Evolutionary conservation across 2,888 invertebrate species (phyloP).

Genomic region (Apantesis nais): DNA sequence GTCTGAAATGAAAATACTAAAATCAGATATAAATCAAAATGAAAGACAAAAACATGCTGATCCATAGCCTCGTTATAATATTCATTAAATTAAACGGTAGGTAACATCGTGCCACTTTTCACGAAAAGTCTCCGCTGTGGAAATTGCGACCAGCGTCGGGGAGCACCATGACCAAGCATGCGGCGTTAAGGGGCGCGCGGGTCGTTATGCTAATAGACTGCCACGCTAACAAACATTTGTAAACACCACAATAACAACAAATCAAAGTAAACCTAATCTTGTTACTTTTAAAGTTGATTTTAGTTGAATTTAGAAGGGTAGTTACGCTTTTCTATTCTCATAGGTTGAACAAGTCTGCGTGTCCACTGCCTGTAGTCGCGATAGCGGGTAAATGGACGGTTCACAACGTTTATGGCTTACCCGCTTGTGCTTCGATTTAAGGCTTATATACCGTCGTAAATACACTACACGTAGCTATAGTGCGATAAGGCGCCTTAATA

Average conservation of each 20-base stretch:
- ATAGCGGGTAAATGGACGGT: slow-evolving; percentile 84
- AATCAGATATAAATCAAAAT: slow-evolving; percentile 12
- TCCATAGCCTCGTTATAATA: slow-evolving; percentile 44
- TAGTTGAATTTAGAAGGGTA: background rate
- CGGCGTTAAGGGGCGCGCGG: slow-evolving; percentile 83
- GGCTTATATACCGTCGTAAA: slow-evolving; percentile 74
- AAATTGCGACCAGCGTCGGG: slow-evolving; percentile 80
- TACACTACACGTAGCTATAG: slow-evolving; percentile 67
- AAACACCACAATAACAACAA: slow-evolving; percentile 17
- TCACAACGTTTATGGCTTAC: slow-evolving; percentile 83
- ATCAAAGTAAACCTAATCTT: slow-evolving; percentile 41
- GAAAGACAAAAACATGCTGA: slow-evolving; percentile 9
- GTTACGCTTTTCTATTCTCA: slow-evolving; percentile 45
- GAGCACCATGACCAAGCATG: slow-evolving; percentile 85
- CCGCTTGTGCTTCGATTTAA: slow-evolving; percentile 76
- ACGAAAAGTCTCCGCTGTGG: slow-evolving; percentile 71
- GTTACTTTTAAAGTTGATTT: slow-evolving; percentile 20
- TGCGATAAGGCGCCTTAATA: slow-evolving; percentile 74
- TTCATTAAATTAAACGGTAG: slow-evolving; percentile 58
- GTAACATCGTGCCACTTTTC: slow-evolving; percentile 69
- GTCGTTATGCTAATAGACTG: slow-evolving; percentile 81
- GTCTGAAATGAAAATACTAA: slow-evolving; percentile 8
- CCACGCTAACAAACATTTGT: slow-evolving; percentile 42
- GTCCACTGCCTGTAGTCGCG: slow-evolving; percentile 75
- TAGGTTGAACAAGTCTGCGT: slow-evolving; percentile 67